phyloP scores from a whole-genome alignment of 2,888 invertebrate species.

The Eristalinus aeneus region DNA sequence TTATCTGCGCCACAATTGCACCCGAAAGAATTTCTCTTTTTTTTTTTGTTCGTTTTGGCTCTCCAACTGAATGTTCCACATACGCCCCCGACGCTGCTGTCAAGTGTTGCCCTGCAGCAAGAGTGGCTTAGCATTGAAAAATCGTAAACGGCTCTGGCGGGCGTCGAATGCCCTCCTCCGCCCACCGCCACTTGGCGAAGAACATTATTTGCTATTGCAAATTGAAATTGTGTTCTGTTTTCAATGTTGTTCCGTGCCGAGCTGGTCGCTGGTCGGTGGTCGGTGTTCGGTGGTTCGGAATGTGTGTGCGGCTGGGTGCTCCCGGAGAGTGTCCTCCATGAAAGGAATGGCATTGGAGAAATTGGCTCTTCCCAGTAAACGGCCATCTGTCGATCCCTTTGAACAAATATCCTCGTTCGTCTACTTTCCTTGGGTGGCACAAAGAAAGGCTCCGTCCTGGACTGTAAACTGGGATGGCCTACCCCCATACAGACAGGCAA shows the following conservation, averaged over 20 bases:
- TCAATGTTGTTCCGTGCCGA: conserved; percentile 62
- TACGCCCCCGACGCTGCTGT: neutral
- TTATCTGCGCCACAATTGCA: conserved; percentile 63
- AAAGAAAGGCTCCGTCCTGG: neutral
- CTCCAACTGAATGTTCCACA: conserved; percentile 36
- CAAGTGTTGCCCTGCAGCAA: conserved; percentile 20
- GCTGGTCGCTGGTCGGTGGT: neutral
- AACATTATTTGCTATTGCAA: conserved; percentile 65
- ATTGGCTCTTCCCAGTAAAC: conserved; percentile 52
- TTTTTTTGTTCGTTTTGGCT: neutral
- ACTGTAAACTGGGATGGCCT: too few relatives aligned
- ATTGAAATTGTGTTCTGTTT: conserved; percentile 70
- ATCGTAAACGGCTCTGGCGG: conserved; percentile 60
- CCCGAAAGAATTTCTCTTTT: conserved; percentile 27
- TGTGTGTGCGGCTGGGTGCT: conserved; percentile 4
- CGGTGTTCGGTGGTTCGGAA: neutral
- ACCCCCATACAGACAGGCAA: conserved; percentile 29
- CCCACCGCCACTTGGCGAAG: conserved; percentile 1
- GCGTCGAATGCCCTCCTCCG: neutral
- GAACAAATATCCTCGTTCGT: conserved; percentile 38
- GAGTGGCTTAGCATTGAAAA: conserved; percentile 37
- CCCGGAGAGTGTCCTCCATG: conserved; percentile 54
- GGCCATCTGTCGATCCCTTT: conserved; percentile 33
- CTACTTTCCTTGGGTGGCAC: conserved; percentile 1
- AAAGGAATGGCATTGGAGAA: conserved; percentile 54